phyloP scores from a whole-genome alignment of 2,797 vertebrate species.

The Dryobates pubescens region DNA sequence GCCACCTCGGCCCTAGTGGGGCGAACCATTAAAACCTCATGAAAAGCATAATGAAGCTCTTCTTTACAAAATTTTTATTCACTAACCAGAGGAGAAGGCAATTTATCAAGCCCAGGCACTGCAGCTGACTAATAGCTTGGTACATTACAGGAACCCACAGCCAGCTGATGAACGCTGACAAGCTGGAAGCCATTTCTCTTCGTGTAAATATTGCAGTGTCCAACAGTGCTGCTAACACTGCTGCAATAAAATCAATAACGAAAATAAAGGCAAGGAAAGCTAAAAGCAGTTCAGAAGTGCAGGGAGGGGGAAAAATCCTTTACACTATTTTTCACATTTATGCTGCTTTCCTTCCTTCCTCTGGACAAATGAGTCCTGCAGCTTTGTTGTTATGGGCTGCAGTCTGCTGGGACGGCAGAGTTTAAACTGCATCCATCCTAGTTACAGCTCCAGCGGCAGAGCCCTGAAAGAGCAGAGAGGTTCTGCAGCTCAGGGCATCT shows the following conservation, averaged over 20 bases:
- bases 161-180: constrained; percentile 53
- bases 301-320: not conserved
- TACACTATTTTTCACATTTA: not conserved
- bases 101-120: constrained; percentile 63
- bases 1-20: not conserved
- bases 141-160: constrained; percentile 37
- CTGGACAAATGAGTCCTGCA: not conserved
- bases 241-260: constrained; percentile 13
- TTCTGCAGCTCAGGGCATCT: not conserved
- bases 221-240: constrained; percentile 26
- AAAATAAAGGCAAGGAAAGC: not conserved
- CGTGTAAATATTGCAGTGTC: constrained; percentile 53
- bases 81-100: constrained; percentile 24
- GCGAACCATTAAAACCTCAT: constrained; percentile 60
- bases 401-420: constrained; percentile 22
- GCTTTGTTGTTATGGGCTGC: constrained; percentile 5
- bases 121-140: constrained; percentile 52
- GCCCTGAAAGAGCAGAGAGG: constrained; percentile 24
- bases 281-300: not conserved
- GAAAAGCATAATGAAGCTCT: constrained; percentile 58
- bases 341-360: not conserved
- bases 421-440: not conserved
- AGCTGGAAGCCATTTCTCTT: constrained; percentile 20
- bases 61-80: not conserved
- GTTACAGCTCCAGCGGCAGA: constrained; percentile 29